These are phyloP conservation scores for Eutrigla gurnardus DNA, from an alignment of 2,797 vertebrate genomes.

Conservation along the genomic window DNA sequence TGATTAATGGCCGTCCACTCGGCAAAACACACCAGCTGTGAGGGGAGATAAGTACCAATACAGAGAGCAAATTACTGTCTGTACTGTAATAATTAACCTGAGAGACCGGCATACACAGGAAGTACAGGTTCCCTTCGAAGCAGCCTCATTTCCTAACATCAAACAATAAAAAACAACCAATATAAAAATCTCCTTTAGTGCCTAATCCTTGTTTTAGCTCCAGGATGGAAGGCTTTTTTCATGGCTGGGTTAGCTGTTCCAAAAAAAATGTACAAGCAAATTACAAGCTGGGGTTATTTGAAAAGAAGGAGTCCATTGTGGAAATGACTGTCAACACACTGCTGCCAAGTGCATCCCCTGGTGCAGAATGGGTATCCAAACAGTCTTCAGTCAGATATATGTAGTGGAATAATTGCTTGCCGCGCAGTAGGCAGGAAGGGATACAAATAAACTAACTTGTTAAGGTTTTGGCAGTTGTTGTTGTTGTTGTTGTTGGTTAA, in stretches of 20 bases:
- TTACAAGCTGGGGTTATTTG: conserved; percentile 71
- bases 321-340: conserved; percentile 66
- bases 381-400: conserved; percentile 63
- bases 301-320: conserved; percentile 71
- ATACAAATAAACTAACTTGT: conserved; percentile 61
- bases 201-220: conserved; percentile 54
- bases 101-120: conserved; percentile 70
- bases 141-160: conserved; percentile 48
- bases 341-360: conserved; percentile 68
- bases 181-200: conserved; percentile 40
- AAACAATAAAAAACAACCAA: conserved; percentile 24
- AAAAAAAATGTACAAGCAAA: conserved; percentile 76
- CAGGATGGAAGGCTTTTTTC: conserved; percentile 69
- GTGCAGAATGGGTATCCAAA: conserved; percentile 60
- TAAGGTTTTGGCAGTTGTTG: conserved; percentile 38
- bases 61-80: conserved; percentile 89
- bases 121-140: conserved; percentile 61
- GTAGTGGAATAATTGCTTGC: conserved; percentile 70
- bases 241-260: conserved; percentile 63
- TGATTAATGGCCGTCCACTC: conserved; percentile 92
- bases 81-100: conserved; percentile 91
- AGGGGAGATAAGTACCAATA: conserved; percentile 89
- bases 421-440: conserved; percentile 32
- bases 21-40: conserved; percentile 88
- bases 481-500: conserved; percentile 18